Evolutionary conservation across 2,797 vertebrate species (phyloP), one percentile per base, ranked within the genome.

Genomic region (Lophotriccus pileatus): DNA sequence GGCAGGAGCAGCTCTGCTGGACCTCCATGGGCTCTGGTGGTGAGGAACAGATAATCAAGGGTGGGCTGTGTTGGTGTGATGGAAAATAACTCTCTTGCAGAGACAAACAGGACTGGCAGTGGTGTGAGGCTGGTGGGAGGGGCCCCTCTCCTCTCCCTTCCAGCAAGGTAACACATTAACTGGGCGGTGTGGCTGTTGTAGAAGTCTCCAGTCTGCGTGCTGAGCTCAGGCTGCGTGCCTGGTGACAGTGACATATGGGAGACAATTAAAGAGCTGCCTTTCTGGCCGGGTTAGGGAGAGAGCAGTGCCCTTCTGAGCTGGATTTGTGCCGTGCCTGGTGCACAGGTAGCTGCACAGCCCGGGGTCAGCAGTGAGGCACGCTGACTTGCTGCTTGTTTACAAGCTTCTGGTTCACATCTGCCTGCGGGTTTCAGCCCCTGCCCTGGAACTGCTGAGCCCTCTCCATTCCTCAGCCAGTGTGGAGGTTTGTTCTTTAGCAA

Each of bases 221-320:
- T 85, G 81, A 82, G 91, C 90, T 5, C 58, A 76, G 88, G 50
- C 84, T 27, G 60, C 36, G 72, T 47, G 72, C 72, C 37, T 27
- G 56, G 60, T 93, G 92, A 87, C 94, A 95, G 78, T 92, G 95
- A 90, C 87, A 85, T 87, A 90, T 74, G 81, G 86, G 72, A 82
- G 88, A 89, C 90, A 94, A 87, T 79, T 94, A 94, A 93, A 80
- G 37, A 77, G 62, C 59, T 20, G 46, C 13, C 5, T 44, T 76
- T 60, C 37, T 27, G 30, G 25, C 78, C 92, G 72, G 84, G 72
- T 50, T 93, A 84, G 87, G 50, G 63, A 77, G 67, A 82, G 76
- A 91, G 67, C 60, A 80, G 62, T 80, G 30, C 43, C 60, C 58
- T 73, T 46, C 12, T 27, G 66, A 77, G 30, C 66, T 36, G 76